A percentile compares a stretch with the other conserved stretches of the same genome.
Conservation (phyloP, 2,113 vertebrate species). For the Lutjanus erythropterus region DNA sequence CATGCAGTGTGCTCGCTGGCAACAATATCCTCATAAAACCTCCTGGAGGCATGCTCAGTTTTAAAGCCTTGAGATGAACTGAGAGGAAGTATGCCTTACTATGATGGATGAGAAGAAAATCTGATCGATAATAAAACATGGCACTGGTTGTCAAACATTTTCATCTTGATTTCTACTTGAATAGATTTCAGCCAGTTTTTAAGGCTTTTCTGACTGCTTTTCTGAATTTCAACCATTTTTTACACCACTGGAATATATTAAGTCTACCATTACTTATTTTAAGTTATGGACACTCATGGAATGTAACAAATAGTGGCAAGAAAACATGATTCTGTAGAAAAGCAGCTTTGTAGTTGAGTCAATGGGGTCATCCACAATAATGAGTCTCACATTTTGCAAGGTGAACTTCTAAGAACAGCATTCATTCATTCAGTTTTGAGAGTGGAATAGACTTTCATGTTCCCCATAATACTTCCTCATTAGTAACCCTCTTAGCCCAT, state of each 20-base stretch:
- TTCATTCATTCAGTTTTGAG: constrained; percentile 29
- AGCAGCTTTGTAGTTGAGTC: neutral
- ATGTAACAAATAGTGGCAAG: neutral
- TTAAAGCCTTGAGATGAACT: neutral
- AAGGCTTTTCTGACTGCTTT: neutral
- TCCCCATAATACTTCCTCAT: constrained; percentile 49
- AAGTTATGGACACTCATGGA: neutral
- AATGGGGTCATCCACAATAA: neutral
- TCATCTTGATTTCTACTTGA: neutral
- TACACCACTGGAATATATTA: neutral
- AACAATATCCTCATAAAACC: constrained; percentile 25
- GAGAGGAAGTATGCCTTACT: neutral
- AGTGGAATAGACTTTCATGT: constrained; percentile 23
- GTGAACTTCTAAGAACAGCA: constrained; percentile 27
- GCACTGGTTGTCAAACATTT: neutral
- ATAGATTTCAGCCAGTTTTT: neutral
- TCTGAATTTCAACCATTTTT: too few species aligned
- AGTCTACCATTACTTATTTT: neutral
- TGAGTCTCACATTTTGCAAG: constrained; percentile 13
- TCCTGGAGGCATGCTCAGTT: neutral
- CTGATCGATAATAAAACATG: neutral
- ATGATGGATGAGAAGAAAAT: neutral
- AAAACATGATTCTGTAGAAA: constrained; percentile 17
- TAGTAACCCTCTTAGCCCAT: constrained; percentile 37
- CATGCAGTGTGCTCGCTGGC: neutral